Evolutionary conservation across 1,140 invertebrate genomes (phyloP), one percentile per base, ranked within the genome.

Genomic region (Diachasmimorpha longicaudata): DNA sequence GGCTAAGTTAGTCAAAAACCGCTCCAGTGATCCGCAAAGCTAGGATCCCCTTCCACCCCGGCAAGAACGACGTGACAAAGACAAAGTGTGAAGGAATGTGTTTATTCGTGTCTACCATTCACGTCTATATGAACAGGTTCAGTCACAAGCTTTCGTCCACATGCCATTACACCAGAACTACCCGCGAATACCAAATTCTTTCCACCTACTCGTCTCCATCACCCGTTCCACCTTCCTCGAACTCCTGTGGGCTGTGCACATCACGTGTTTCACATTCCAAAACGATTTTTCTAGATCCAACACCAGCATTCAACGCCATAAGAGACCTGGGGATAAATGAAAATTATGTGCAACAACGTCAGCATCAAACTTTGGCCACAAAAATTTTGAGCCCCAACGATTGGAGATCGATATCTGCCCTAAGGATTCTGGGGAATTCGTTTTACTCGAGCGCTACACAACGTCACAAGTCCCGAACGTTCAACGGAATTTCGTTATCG

Each of bases 111-210:
- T 68, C 31, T 37, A 37, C 36, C 8, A 68, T 68, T 37, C 55
- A 21, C 44, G 44, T 76, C 37, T 78, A 77, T 75, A 74, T 71
- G 72, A 21, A 72, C n/a, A 55, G 31, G 21, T 72, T 37, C 39
- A 66, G 39, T 42, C 48, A 74, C 13, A 48, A 66, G 72, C 48
- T 66, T 19, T 39, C 66, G 44, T 70, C 70, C 77, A 76, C 72
- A 72, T 75, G 73, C 75, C 78, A 79, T 79, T 83, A 69, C 73
- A 71, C 68, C 63, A 31, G 67, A 74, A 81, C 81, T 76, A 80
- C 42, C 25, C 25, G 72, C 71, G 82, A 82, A 82, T 83, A 81
- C 81, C 75, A 82, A 83, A 83, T 79, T 58, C 52, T 77, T 79
- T 78, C 70, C 46, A 68, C 72, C 75, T 72, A 44, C 37, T 37